Conservation (phyloP, 2,888 invertebrate genomes). For the Aspidiotus rigidus region DNA sequence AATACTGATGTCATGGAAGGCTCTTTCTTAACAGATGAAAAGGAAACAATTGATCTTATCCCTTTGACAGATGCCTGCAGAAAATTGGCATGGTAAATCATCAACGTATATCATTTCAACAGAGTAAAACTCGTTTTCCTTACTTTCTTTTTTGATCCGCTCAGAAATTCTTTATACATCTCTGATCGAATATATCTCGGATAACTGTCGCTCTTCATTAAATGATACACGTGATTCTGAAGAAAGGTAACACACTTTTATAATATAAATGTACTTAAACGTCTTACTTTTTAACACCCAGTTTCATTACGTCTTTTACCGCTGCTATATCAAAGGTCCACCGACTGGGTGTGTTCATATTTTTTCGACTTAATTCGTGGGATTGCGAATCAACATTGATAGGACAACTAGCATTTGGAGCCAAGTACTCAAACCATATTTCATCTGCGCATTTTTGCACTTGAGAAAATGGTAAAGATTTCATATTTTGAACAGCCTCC, state of each 20-base stretch:
- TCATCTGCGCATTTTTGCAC: conserved; percentile 72
- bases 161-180: conserved; percentile 95
- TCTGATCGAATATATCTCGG: conserved; percentile 94
- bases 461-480: conserved; percentile 75
- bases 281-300: conserved; percentile 8
- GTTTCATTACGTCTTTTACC: conserved; percentile 49
- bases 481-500: conserved; percentile 88
- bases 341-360: conserved; percentile 72
- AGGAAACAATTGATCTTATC: conserved; percentile 74
- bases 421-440: conserved; percentile 88
- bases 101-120: neutral
- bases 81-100: conserved; percentile 34
- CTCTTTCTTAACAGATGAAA: conserved; percentile 43
- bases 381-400: conserved; percentile 95
- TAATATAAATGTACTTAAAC: neutral
- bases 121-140: conserved; percentile 31
- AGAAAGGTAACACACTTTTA: conserved; percentile 36
- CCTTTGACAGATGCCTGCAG: conserved; percentile 78
- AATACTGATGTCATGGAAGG: conserved; percentile 26
- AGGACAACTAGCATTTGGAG: conserved; percentile 87
- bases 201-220: conserved; percentile 99
- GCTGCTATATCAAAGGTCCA: conserved; percentile 97
- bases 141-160: conserved; percentile 95
- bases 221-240: conserved; percentile 94
- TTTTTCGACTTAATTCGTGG: conserved; percentile 70